Conservation (phyloP, 1,140 invertebrate species). For the Ostrea edulis region DNA sequence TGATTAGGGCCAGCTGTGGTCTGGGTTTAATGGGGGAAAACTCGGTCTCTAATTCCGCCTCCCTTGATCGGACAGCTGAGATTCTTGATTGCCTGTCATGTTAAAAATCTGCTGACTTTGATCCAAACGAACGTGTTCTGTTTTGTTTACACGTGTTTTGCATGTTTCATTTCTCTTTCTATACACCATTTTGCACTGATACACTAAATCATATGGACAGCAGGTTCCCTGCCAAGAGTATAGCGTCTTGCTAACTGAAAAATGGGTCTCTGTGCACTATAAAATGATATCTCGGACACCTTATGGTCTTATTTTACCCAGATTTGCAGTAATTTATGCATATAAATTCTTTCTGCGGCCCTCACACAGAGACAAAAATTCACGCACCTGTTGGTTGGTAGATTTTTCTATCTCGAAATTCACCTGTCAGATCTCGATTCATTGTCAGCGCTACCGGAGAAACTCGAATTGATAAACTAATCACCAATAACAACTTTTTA, state of each 20-base stretch:
- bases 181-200: not conserved
- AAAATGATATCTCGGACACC: not conserved
- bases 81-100: slow-evolving; percentile 21
- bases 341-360: not conserved
- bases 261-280: not conserved
- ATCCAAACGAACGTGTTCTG: not conserved
- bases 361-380: not conserved
- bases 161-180: not conserved
- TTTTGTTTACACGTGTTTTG: slow-evolving; percentile 7
- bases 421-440: not conserved
- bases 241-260: not conserved
- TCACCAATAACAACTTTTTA: not conserved
- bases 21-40: not conserved
- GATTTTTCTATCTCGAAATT: not conserved
- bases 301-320: not conserved
- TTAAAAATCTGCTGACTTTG: slow-evolving; percentile 13
- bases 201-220: not conserved
- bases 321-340: not conserved
- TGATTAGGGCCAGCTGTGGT: slow-evolving; percentile 15
- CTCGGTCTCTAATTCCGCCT: not conserved
- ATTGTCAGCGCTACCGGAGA: not conserved
- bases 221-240: not conserved
- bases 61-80: slow-evolving; percentile 17
- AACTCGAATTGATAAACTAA: slow-evolving; percentile 20
- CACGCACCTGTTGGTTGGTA: not conserved